A percentile compares a stretch with the other conserved stretches of the same genome.
phyloP scores from a whole-genome alignment of 2,113 vertebrate species.

The Rattus rattus region DNA sequence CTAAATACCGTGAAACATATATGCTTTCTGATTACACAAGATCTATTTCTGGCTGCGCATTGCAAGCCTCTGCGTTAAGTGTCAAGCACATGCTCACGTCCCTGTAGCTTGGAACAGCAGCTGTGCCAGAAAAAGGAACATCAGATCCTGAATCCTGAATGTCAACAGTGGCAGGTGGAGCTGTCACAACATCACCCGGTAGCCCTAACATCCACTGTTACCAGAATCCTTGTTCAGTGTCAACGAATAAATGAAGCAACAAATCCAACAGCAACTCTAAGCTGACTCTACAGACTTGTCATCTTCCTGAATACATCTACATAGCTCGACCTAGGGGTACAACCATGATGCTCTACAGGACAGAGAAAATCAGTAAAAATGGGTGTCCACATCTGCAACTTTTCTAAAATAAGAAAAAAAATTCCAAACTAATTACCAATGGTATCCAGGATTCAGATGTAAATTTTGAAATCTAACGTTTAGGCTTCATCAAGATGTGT shows the following conservation, averaged over 20 bases:
- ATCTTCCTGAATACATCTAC: background rate
- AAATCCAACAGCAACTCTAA: background rate
- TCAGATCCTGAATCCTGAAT: background rate
- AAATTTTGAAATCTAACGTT: background rate
- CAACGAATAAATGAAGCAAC: background rate
- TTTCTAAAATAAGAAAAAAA: background rate
- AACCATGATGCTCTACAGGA: accelerated
- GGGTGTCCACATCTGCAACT: background rate
- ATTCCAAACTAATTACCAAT: background rate
- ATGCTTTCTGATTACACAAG: background rate
- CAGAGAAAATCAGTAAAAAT: background rate
- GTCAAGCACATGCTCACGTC: background rate
- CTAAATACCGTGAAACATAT: background rate
- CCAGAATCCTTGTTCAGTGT: background rate
- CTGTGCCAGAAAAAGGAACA: background rate
- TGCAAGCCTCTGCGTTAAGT: background rate
- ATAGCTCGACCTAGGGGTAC: background rate
- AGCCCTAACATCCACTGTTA: background rate
- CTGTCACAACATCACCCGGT: background rate
- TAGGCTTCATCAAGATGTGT: background rate
- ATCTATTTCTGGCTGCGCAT: background rate
- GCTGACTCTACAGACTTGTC: accelerated
- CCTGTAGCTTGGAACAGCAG: background rate
- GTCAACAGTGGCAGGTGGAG: background rate
- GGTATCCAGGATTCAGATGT: background rate